Base-by-base conservation (phyloP, 2,113 vertebrate genomes). In the Gymnarchus niloticus region DNA sequence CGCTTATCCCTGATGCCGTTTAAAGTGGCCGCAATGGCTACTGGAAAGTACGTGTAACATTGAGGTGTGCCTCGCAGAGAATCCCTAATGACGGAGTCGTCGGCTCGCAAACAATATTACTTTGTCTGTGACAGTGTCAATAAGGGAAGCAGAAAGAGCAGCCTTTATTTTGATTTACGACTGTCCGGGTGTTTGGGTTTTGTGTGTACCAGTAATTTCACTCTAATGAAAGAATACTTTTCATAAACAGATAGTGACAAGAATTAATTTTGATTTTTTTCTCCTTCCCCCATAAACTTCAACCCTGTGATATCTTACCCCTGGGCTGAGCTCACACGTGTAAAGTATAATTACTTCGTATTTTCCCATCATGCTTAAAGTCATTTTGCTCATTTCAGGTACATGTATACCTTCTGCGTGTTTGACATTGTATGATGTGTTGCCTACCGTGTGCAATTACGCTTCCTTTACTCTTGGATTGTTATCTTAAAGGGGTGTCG, bases 11-110 rank as follows among this genome's bases (percentile, higher is more conserved):
- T 87, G 91, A 93, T 91, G 91, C 88, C 89, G 88, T 89, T 91
- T 92, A 92, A 88, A 54, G 89, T 91, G 90, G 88, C 91, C 88
- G 88, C 88, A 86, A 90, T 90, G 88, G 89, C 90, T 91, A 87
- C 90, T 85, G 85, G 80, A 88, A 88, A 90, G 88, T 86, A 87
- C 1, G 83, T 78, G n/a, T 4, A 0, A 86, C 57, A 87, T 87
- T 87, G 87, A 86, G 89, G 76, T 41, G 86, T 83, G 90, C 89
- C 87, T 88, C n/a, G 37, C 89, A 83, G 78, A 89, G 90, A 92
- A 91, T 88, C 91, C 90, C 89, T 91, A 91, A 94, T 93, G 91
- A 93, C 65, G 23, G 92, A 89, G 49, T 90, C 92, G 91, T 94
- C 90, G 92, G 91, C 91, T 92, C 87, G 65, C 87, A 89, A 89